Evolutionary conservation across 2,797 vertebrate species (phyloP), one percentile per base, ranked within the genome.

Genomic region (Glossophaga mutica): DNA sequence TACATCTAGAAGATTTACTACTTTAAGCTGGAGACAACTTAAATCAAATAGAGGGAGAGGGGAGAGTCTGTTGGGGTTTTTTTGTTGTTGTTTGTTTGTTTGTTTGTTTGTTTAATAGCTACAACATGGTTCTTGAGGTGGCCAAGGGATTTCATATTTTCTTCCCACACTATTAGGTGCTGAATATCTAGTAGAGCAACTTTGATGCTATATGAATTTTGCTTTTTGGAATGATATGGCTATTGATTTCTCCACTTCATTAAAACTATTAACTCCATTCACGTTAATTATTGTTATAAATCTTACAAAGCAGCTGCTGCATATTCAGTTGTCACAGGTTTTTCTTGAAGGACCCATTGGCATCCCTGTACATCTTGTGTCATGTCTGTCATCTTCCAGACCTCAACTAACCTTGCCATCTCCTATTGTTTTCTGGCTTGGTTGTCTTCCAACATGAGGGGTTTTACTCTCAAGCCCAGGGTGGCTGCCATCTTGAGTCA

Each of bases 281-380:
- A 99, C 98, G 98, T 99, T 87, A 67, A 65, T 68, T 99, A 98
- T 99, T 92, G 99, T 99, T 98, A 99, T 99, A 98, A 99, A 99
- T 99, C 98, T 99, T 98, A 99, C 99, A 98, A 98, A 98, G 71
- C 99, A 99, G 67, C 98, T 71, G 98, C 98, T 99, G 98, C 99
- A 99, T 99, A 99, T 99, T 98, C 99, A 98, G 98, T 99, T 99
- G 98, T 99, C 99, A 98, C 99, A 99, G 98, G 98, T 99, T 98
- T 99, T 99, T 98, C 99, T 98, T 71, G 99, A 98, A 96, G 99
- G 99, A 59, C 98, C 98, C 73, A 99, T 99, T 97, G 99, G 99
- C 98, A 99, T 99, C 67, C 99, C 99, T 98, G 99, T 99, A 99
- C 98, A 99, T 95, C 98, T 98, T 32, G 98, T 96, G 99, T 99